phyloP scores from a whole-genome alignment of 2,113 vertebrate species.

The Chlamydotis undulata region DNA sequence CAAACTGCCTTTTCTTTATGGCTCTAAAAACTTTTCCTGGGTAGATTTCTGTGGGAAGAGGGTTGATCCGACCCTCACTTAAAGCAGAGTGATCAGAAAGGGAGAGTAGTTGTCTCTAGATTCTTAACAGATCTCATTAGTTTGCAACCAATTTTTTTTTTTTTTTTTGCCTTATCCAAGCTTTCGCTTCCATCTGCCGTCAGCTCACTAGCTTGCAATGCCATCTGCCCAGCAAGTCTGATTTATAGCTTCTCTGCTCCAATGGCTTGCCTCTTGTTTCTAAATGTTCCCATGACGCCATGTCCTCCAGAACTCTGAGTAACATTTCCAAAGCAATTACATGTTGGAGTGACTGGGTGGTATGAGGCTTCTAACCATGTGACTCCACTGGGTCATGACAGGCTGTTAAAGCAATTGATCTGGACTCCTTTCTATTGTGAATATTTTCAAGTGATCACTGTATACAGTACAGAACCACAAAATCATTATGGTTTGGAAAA shows the following conservation, averaged over 20 bases:
- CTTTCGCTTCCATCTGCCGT: constrained; percentile 64
- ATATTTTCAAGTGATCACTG: neutral
- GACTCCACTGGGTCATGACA: neutral
- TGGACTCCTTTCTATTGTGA: neutral
- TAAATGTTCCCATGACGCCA: neutral
- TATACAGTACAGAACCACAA: neutral
- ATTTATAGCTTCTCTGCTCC: constrained; percentile 44
- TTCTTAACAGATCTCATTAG: constrained; percentile 44
- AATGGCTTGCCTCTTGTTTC: constrained; percentile 21
- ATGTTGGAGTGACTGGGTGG: constrained; percentile 1
- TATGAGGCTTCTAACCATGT: neutral
- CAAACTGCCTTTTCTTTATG: neutral
- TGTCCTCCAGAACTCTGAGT: constrained; percentile 51
- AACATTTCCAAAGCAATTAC: neutral
- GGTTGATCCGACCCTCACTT: neutral
- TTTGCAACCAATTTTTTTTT: constrained; percentile 16
- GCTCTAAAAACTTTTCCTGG: neutral
- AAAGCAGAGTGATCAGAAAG: neutral
- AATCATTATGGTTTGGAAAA: no score
- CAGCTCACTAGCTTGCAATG: constrained; percentile 16
- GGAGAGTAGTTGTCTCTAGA: neutral
- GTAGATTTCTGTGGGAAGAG: neutral
- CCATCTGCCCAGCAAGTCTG: constrained; percentile 59
- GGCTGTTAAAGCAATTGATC: neutral
- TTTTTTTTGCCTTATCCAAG: constrained; percentile 7